Evolutionary conservation across 2,888 invertebrate genomes (phyloP), one percentile per base, ranked within the genome.

Genomic region (Napeogenes sylphis): DNA sequence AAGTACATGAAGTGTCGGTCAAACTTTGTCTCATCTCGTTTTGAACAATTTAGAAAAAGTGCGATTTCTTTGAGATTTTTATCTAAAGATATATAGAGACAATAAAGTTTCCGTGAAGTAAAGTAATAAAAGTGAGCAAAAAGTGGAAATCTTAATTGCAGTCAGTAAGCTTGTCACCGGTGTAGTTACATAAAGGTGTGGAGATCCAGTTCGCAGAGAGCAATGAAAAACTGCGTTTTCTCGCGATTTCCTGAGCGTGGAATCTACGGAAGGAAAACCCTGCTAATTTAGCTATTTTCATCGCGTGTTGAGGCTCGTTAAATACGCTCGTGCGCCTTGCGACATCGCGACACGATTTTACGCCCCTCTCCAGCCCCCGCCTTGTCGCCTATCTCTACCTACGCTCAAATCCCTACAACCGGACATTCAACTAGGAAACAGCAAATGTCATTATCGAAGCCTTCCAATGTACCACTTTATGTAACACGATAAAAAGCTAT

Each of bases 91-190:
- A 86, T 83, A 82, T 80, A 84, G 83, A 77, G 83, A 88, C 89
- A 87, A 87, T 88, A 88, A 88, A 85, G 84, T 90, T 90, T 90
- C 90, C 90, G 85, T 87, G 90, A 89, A 90, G 83, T 85, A 79
- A 83, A 85, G 87, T 82, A 86, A 89, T 87, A 88, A 90, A 87
- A 87, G 80, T 81, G 81, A 75, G 85, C 86, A 90, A 90, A 90
- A 89, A 90, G 88, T 90, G 84, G 85, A 87, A 89, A 86, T 85
- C 86, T 87, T 89, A 90, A 90, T 90, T 90, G 87, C 87, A 70
- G 81, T 77, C 75, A 76, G 84, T 84, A 83, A 82, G 84, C 85
- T 84, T 84, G 87, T 83, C 81, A 79, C 78, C 81, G 78, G 78
- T 70, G 76, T 80, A 73, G 84, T 89, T 89, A 89, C 84, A 85